Evolutionary conservation across 2,888 invertebrate species (phyloP).

Genomic region (Lasioglossum calceatum): DNA sequence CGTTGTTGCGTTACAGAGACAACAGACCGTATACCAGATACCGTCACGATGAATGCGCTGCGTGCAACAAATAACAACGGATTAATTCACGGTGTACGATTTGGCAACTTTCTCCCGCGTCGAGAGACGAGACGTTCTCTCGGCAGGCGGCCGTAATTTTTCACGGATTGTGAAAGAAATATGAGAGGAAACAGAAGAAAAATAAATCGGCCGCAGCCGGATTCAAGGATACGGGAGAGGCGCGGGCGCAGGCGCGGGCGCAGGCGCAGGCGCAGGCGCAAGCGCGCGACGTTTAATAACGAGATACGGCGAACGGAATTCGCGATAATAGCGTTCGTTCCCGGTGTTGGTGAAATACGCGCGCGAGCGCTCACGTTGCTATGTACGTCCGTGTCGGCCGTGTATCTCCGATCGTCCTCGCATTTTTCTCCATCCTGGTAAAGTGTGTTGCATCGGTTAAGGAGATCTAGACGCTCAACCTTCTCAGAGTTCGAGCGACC

Average conservation of each 20-base stretch:
- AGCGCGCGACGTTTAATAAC: conserved; percentile 46
- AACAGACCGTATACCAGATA: no score
- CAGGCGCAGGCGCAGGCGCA: not conserved
- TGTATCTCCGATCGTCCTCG: conserved; percentile 71
- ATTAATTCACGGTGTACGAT: not conserved
- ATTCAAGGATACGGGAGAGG: conserved; percentile 55
- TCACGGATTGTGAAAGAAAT: not conserved
- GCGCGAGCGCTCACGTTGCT: conserved; percentile 2
- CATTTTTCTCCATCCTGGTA: conserved; percentile 68
- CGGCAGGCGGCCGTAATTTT: not conserved
- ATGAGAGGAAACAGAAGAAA: conserved; percentile 1
- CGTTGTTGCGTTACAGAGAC: no score
- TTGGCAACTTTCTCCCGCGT: not conserved
- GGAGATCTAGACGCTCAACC: conserved; percentile 69
- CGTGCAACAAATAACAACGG: not conserved
- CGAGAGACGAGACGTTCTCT: not conserved
- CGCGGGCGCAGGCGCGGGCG: no score
- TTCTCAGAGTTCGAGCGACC: conserved; percentile 15
- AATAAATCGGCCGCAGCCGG: conserved; percentile 17
- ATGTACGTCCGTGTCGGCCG: conserved; percentile 48
- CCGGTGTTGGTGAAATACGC: conserved; percentile 41
- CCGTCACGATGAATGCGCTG: no score
- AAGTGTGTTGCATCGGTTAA: conserved; percentile 67
- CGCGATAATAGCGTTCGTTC: conserved; percentile 55
- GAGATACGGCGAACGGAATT: conserved; percentile 59